These are phyloP conservation scores for Rostratula benghalensis DNA, from an alignment of 2,113 vertebrate species.

Conservation along the genomic window DNA sequence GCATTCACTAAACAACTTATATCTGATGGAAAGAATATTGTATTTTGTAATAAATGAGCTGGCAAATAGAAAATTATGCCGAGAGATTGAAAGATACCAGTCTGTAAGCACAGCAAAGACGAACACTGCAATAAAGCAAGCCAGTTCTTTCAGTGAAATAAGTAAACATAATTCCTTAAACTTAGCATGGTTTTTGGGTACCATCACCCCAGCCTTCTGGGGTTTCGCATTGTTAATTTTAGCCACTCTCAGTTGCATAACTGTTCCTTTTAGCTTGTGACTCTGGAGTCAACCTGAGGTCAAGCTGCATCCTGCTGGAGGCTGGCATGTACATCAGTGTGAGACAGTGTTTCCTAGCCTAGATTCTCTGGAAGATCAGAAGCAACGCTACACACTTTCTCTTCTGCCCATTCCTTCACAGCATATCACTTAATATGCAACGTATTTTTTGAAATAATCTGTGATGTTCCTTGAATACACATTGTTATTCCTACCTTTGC, in stretches of 20 bases:
- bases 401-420: not conserved
- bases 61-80: conserved; percentile 26
- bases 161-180: not conserved
- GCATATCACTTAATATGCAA: not conserved
- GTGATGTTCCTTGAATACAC: not conserved
- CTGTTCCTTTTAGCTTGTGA: conserved; percentile 49
- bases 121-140: not conserved
- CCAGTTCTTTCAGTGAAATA: not conserved
- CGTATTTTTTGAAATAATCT: not conserved
- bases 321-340: conserved; percentile 30
- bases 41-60: conserved; percentile 28
- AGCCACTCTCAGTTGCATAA: conserved; percentile 56
- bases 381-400: not conserved
- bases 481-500: not conserved
- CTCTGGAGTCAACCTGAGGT: conserved; percentile 56
- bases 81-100: conserved; percentile 14
- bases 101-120: not conserved
- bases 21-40: not conserved
- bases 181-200: not conserved
- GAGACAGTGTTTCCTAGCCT: not conserved
- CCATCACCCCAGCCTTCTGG: conserved; percentile 23
- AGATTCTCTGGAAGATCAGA: not conserved
- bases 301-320: conserved; percentile 36
- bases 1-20: not conserved
- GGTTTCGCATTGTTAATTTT: conserved; percentile 41